These are phyloP conservation scores for Crypturellus undulatus DNA, from an alignment of 2,113 vertebrate species.

Conservation along the genomic window DNA sequence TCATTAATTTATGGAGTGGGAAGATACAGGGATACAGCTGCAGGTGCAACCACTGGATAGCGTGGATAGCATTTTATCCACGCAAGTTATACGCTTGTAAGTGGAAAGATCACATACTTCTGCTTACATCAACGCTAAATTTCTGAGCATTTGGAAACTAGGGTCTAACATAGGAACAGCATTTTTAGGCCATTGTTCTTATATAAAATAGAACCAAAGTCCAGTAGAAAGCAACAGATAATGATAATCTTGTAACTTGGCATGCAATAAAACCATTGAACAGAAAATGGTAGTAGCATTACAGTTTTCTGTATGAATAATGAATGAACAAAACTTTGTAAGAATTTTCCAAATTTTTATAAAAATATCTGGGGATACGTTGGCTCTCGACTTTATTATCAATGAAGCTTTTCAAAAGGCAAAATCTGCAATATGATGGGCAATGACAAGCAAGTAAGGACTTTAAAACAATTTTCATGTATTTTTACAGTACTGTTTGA, in stretches of 20 bases:
- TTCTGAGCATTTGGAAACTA: neutral
- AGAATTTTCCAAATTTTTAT: neutral
- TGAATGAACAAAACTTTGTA: neutral
- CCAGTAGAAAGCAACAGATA: neutral
- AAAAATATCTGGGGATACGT: neutral
- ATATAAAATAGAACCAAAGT: neutral
- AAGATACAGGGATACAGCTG: neutral
- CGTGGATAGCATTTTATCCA: neutral
- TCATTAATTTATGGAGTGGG: neutral
- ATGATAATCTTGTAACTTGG: rapidly evolving
- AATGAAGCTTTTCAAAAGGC: neutral
- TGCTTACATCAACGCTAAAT: neutral
- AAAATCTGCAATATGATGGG: neutral
- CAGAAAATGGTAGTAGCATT: neutral
- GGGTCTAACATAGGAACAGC: neutral
- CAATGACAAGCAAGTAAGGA: neutral
- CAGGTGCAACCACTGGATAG: neutral
- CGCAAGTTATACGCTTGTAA: neutral
- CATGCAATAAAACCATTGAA: neutral
- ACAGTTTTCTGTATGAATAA: neutral
- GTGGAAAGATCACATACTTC: neutral
- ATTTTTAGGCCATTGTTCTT: neutral
- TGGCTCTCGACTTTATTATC: neutral
- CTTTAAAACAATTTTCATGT: neutral
- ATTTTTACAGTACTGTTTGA: constrained; percentile 17